Evolutionary conservation across 2,113 vertebrate genomes (phyloP).

Genomic region (Antennarius striatus): DNA sequence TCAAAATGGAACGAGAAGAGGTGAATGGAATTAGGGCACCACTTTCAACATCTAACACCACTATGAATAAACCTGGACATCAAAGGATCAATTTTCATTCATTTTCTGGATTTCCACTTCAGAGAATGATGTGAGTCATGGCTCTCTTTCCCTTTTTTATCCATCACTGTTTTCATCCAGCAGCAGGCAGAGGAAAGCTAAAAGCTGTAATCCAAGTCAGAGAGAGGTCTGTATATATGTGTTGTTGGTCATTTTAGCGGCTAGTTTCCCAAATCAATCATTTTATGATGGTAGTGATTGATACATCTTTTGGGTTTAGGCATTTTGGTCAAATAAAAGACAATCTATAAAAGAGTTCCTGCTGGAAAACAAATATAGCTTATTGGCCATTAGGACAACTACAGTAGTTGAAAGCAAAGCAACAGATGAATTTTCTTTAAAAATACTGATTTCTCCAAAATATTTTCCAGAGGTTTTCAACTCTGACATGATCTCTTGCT

Average conservation of each 20-base stretch:
- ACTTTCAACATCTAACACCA: background rate
- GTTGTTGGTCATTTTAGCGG: conserved; percentile 30
- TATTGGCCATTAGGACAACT: background rate
- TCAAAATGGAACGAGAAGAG: background rate
- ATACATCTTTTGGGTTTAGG: background rate
- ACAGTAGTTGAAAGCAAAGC: background rate
- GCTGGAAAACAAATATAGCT: background rate
- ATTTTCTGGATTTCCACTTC: conserved; percentile 74
- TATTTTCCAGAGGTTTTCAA: background rate
- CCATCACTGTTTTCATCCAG: conserved; percentile 48
- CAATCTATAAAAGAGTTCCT: background rate
- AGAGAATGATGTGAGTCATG: conserved; percentile 71
- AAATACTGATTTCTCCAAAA: conserved; percentile 16
- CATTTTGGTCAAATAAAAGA: conserved; percentile 1
- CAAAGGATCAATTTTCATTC: background rate
- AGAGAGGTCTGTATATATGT: conserved; percentile 27
- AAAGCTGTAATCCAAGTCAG: conserved; percentile 47
- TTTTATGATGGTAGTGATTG: background rate
- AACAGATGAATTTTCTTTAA: background rate
- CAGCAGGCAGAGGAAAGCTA: conserved; percentile 52
- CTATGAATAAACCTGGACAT: conserved; percentile 6
- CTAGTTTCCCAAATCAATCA: background rate
- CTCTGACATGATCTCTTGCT: conserved; percentile 3
- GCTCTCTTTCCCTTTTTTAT: conserved; percentile 36
- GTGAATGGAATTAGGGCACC: background rate